Percentiles rank a stretch among this genome's conserved stretches.
Conservation (phyloP, 2,797 vertebrate genomes). For the Babyrousa celebensis region DNA sequence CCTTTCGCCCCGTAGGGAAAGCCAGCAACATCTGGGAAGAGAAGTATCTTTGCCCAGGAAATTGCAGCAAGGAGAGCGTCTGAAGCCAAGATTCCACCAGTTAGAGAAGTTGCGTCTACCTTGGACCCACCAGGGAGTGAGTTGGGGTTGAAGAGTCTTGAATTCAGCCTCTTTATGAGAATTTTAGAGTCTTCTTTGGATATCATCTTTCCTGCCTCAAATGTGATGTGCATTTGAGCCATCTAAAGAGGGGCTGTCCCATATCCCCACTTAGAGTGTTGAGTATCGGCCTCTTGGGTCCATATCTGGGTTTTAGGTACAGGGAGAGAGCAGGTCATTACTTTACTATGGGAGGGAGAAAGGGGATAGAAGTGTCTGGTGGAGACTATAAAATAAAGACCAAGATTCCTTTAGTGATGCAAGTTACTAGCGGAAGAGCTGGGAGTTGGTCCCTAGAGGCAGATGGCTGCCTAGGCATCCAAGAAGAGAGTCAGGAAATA, state of each 20-base stretch:
- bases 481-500: slow-evolving; percentile 2
- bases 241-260: background rate
- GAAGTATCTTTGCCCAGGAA: slow-evolving; percentile 98
- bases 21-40: slow-evolving; percentile 90
- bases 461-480: background rate
- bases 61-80: slow-evolving; percentile 94
- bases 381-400: slow-evolving; percentile 24
- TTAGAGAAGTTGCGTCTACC: slow-evolving; percentile 55
- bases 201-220: background rate
- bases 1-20: slow-evolving; percentile 85
- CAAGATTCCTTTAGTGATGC: background rate
- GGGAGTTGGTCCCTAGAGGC: background rate
- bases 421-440: background rate
- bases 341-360: background rate
- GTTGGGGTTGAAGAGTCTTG: background rate
- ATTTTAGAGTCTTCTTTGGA: background rate
- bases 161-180: background rate
- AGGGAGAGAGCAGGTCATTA: background rate
- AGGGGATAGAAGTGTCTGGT: background rate
- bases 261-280: background rate
- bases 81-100: slow-evolving; percentile 79
- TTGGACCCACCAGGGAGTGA: slow-evolving; percentile 71
- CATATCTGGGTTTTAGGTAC: background rate
- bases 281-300: background rate
- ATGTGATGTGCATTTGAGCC: background rate